Percentiles rank a stretch among this genome's conserved stretches.
Conservation (phyloP, 2,113 vertebrate species). For the Balaenoptera acutorostrata region DNA sequence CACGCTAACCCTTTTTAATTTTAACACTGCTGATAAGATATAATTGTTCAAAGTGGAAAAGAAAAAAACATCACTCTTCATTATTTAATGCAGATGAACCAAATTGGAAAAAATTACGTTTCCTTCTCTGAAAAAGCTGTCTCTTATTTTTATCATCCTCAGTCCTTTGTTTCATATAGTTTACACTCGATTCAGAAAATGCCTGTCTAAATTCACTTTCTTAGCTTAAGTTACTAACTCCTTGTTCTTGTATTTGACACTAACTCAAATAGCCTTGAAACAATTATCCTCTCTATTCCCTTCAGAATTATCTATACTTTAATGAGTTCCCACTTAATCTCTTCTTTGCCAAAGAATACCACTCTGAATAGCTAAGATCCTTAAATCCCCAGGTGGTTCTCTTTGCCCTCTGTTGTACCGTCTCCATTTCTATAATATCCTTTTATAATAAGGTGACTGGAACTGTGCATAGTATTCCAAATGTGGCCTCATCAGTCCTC, state of each 20-base stretch:
- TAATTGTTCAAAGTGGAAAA: constrained; percentile 43
- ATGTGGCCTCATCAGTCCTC: background rate
- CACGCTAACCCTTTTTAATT: background rate
- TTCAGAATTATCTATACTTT: constrained; percentile 51
- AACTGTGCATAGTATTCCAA: constrained; percentile 34
- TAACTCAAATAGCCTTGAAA: constrained; percentile 73
- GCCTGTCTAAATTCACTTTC: constrained; percentile 55
- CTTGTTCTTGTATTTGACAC: constrained; percentile 65
- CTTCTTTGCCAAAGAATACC: constrained; percentile 68
- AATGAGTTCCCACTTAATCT: constrained; percentile 69
- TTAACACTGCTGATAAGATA: background rate
- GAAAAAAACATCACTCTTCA: background rate
- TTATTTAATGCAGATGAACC: constrained; percentile 30
- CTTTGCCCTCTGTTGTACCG: background rate
- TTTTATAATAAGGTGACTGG: constrained; percentile 53
- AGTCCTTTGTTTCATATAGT: background rate
- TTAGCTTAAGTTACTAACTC: constrained; percentile 60
- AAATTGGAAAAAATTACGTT: constrained; percentile 40
- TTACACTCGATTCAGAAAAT: constrained; percentile 45
- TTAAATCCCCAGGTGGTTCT: constrained; percentile 11
- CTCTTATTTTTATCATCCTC: constrained; percentile 24
- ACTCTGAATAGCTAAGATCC: constrained; percentile 68
- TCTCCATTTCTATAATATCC: background rate
- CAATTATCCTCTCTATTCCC: constrained; percentile 67
- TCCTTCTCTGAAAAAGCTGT: constrained; percentile 13